phyloP scores from a whole-genome alignment of 2,113 vertebrate genomes.

The Sterna hirundo region DNA sequence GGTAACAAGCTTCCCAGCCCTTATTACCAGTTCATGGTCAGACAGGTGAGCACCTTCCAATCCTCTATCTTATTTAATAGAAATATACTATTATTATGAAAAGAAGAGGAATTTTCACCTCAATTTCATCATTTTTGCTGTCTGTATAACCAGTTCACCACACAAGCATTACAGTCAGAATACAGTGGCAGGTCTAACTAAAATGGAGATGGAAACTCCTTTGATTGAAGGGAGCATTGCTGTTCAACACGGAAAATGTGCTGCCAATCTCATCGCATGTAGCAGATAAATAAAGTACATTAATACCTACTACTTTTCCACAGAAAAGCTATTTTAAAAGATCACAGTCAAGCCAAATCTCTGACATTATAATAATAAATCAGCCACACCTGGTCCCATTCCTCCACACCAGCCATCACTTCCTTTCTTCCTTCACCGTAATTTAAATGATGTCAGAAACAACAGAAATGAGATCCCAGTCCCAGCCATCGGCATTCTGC shows the following conservation, averaged over 20 bases:
- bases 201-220: neutral
- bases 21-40: neutral
- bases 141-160: neutral
- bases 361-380: neutral
- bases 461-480: neutral
- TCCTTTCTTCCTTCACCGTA: neutral
- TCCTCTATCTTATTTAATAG: neutral
- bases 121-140: neutral
- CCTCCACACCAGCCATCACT: neutral
- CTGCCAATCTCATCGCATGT: neutral
- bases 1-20: neutral
- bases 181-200: neutral
- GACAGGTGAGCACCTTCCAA: neutral
- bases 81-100: neutral
- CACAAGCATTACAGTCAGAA: neutral
- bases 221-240: fast-evolving
- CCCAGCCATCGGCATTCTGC: neutral
- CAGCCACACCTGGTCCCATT: neutral
- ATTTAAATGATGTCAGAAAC: neutral
- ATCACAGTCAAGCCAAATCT: neutral
- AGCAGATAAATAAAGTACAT: neutral
- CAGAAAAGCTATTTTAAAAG: neutral
- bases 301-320: neutral
- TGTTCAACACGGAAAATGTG: neutral
- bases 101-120: neutral